Base-by-base conservation (phyloP, 2,888 invertebrate genomes). In the Yponomeuta cagnagella region DNA sequence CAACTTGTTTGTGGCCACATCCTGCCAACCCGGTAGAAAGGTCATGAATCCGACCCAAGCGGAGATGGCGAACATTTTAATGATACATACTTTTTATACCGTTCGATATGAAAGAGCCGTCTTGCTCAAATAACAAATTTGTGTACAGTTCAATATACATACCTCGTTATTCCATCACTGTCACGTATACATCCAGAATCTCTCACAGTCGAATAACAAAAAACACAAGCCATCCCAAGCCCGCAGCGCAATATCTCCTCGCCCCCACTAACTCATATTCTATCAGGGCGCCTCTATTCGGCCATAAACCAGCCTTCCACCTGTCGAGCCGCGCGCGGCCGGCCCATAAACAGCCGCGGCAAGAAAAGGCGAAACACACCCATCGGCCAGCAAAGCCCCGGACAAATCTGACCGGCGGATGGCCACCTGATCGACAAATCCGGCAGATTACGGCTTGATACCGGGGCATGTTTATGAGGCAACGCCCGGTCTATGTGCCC, bases 401-500 rank as follows among this genome's bases (percentile, higher is more conserved):
- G 85, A 90, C 91, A 92, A 90, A 90, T 90, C 89, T 90, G 87
- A 85, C 77, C 88, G 87, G 84, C 84, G 90, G 90, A 90, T 89
- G 89, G 86, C 88, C 52, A 85, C 79, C 90, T 92, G 90, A 92
- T 92, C 92, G 92, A 92, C 93, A 93, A 93, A 93, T 92, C 93
- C 92, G 80, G 79, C 82, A 93, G 93, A 93, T 93, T 93, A 93
- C 90, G 84, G 88, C 86, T 90, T 91, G 93, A 93, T 92, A 93
- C 92, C 80, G 80, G 79, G 78, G 81, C 87, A 89, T 90, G 90
- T 90, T 91, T 92, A 90, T 90, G 90, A 89, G 91, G 88, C 89
- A 88, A 80, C 79, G 81, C 37, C 64, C 12, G 66, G 48, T 69
- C 69, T 69, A 52, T 2, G 68, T 64, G 69, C 63, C 63, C 63